These are phyloP conservation scores for Syrista parreyssii DNA, from an alignment of 2,888 invertebrate genomes.

Conservation along the genomic window DNA sequence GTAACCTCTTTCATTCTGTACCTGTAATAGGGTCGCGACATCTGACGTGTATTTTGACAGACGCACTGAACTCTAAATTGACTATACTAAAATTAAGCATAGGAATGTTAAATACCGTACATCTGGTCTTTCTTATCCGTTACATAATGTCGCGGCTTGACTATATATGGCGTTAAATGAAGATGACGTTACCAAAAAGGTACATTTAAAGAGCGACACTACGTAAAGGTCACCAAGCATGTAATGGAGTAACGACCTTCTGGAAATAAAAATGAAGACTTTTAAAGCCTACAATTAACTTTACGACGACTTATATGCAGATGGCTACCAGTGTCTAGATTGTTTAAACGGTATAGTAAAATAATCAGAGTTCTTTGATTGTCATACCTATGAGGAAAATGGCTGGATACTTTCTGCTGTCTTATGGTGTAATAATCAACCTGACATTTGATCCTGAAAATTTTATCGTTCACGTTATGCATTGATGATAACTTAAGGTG, in stretches of 20 bases:
- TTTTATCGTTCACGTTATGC: neutral
- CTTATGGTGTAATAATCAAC: neutral
- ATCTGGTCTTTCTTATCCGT: neutral
- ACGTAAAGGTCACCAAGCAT: neutral
- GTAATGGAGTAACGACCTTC: neutral
- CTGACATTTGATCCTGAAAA: neutral
- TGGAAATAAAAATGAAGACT: neutral
- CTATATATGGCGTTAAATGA: neutral
- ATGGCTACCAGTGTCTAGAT: neutral
- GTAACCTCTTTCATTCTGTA: neutral
- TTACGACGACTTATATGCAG: conserved; percentile 4
- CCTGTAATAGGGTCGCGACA: neutral
- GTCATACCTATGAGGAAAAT: neutral
- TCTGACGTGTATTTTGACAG: neutral
- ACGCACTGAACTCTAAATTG: neutral
- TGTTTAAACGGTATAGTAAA: conserved; percentile 5
- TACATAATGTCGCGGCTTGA: neutral
- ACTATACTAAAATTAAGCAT: neutral
- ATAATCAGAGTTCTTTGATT: conserved; percentile 2
- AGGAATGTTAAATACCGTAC: neutral
- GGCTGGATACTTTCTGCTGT: neutral
- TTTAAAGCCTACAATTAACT: conserved; percentile 5
- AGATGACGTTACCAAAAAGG: neutral
- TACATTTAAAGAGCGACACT: neutral
- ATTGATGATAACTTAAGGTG: neutral